Percentiles rank a stretch among this genome's conserved stretches.
Evolutionary conservation across 2,797 vertebrate genomes (phyloP).

Genomic region (Dallia pectoralis): DNA sequence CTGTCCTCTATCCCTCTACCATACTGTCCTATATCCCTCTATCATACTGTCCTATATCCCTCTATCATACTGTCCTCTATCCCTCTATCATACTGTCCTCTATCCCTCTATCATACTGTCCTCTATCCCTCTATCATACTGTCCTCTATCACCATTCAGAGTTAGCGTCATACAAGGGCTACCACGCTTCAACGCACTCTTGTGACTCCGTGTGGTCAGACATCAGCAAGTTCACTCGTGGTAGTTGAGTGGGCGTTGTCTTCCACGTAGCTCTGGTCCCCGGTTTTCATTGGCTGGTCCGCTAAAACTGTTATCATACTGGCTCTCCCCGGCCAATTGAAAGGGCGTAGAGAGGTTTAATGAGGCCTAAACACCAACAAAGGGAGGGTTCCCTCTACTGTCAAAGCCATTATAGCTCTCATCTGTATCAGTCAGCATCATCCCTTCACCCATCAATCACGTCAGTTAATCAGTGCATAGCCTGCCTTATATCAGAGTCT

Average conservation of each 20-base stretch:
- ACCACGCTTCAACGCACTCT: no score
- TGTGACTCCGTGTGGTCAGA: no score
- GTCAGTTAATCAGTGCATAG: constrained; percentile 49
- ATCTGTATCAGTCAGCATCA: constrained; percentile 59
- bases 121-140: no score
- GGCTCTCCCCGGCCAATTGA: not conserved
- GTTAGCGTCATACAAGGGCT: no score
- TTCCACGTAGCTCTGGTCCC: no score
- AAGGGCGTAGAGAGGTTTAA: not conserved
- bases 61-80: constrained; percentile 14
- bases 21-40: not conserved
- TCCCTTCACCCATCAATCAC: constrained; percentile 46
- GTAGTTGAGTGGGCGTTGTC: no score
- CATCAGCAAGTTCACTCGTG: no score
- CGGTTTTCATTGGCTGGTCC: not conserved
- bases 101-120: no score
- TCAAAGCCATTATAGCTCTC: constrained; percentile 51
- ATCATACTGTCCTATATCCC: constrained; percentile 7
- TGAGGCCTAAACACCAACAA: constrained; percentile 12
- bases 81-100: no score
- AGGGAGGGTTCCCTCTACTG: constrained; percentile 21
- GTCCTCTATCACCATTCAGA: no score
- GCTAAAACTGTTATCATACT: not conserved
- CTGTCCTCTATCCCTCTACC: not conserved
- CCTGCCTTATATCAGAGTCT: constrained; percentile 17